Percentiles rank a stretch among this genome's conserved stretches.
phyloP scores from a whole-genome alignment of 2,113 vertebrate genomes.

The Onychostoma macrolepis region DNA sequence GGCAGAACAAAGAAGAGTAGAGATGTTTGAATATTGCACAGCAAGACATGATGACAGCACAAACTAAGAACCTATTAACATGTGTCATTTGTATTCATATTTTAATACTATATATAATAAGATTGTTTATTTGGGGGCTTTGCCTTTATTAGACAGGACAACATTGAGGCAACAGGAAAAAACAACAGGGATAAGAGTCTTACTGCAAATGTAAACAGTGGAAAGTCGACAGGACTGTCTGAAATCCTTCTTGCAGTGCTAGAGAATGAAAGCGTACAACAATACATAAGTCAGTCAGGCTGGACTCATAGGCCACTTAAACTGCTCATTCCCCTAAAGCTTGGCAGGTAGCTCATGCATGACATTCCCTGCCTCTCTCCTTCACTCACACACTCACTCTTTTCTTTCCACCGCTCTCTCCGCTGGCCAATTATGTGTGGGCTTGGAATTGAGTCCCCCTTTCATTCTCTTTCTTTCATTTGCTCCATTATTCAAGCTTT shows the following conservation, averaged over 20 bases:
- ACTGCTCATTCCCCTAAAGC: constrained; percentile 30
- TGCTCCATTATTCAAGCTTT: constrained; percentile 4
- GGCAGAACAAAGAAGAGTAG: neutral
- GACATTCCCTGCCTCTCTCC: constrained; percentile 19
- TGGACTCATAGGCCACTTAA: constrained; percentile 35
- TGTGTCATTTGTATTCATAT: constrained; percentile 11
- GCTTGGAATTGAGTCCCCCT: constrained; percentile 18
- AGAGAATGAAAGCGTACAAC: neutral
- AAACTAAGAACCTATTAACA: constrained; percentile 13
- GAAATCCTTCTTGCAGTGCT: neutral
- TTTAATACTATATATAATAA: neutral
- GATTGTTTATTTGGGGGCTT: neutral
- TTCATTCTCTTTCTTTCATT: constrained; percentile 11
- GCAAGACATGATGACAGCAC: constrained; percentile 13
- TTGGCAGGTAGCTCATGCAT: constrained; percentile 35
- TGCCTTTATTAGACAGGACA: neutral
- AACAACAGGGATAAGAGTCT: neutral
- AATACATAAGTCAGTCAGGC: constrained; percentile 26
- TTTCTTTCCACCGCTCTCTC: constrained; percentile 13
- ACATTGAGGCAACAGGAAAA: neutral
- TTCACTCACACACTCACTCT: constrained; percentile 29
- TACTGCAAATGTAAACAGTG: neutral
- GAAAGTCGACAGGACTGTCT: neutral
- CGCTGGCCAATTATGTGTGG: constrained; percentile 24
- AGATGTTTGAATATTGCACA: neutral